phyloP scores from a whole-genome alignment of 1,140 invertebrate species.

The Drosophila prosaltans region DNA sequence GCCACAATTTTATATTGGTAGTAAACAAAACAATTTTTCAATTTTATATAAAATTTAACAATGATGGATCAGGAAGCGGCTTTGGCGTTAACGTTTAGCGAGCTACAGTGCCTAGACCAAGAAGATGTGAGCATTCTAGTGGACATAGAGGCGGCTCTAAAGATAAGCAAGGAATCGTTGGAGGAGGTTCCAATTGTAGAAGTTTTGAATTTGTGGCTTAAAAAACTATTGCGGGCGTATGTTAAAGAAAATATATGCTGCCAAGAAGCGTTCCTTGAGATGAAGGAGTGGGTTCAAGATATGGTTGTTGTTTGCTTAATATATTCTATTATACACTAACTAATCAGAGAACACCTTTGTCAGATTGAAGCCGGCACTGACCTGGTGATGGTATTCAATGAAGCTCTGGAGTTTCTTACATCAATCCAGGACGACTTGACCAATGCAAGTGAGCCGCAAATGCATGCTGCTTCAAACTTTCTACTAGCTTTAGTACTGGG shows the following conservation, averaged over 20 bases:
- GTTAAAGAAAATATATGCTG: conserved; percentile 31
- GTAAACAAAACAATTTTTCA: background rate
- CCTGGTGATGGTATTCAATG: conserved; percentile 7
- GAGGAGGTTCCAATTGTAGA: conserved; percentile 20
- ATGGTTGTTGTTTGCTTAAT: conserved; percentile 14
- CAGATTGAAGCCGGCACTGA: conserved; percentile 13
- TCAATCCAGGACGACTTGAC: conserved; percentile 20
- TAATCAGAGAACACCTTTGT: conserved; percentile 22
- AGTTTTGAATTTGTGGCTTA: conserved; percentile 55
- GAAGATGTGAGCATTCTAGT: conserved; percentile 40
- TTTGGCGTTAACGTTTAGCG: conserved; percentile 31
- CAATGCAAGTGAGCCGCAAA: conserved; percentile 32
- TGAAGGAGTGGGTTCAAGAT: conserved; percentile 46
- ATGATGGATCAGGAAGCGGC: background rate
- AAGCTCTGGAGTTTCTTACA: conserved; percentile 31
- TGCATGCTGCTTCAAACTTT: conserved; percentile 37
- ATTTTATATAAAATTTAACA: background rate
- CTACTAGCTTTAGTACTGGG: conserved; percentile 40
- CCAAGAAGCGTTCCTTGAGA: conserved; percentile 21
- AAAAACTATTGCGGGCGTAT: conserved; percentile 53
- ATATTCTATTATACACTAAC: background rate
- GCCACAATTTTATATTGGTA: background rate
- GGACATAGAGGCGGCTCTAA: conserved; percentile 40
- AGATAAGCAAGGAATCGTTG: conserved; percentile 39
- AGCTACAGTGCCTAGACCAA: conserved; percentile 39